Evolutionary conservation across 2,113 vertebrate genomes (phyloP), one percentile per base, ranked within the genome.

Genomic region (Probosciger aterrimus): DNA sequence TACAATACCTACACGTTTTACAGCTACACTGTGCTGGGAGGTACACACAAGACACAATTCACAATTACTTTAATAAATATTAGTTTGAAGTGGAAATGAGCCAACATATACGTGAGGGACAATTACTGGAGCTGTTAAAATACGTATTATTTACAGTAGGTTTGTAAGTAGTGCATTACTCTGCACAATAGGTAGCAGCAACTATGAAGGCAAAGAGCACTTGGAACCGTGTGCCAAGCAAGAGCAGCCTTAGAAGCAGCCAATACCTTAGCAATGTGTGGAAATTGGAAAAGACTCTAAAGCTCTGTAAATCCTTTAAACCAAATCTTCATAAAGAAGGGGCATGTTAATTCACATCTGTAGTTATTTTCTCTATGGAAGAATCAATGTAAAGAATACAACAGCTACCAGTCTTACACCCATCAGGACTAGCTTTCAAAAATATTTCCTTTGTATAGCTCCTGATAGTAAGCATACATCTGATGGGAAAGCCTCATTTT

Each of bases 11-110:
- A 44, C 68, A 75, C 4, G 0, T 89, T 96, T 95, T 94, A 93
- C 60, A 89, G 86, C 77, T 92, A 62, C 67, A 30, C 53, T 50
- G 52, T 94, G 37, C 81, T 57, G 79, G 25, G 41, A 92, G 65
- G 81, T 73, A 88, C 83, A 35, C 43, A 69, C 52, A 76, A 74
- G 65, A 76, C 73, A 84, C 80, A 91, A 93, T 85, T 84, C 94
- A 86, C 70, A 89, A 89, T 91, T 88, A 82, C 83, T 79, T 92
- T 79, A 92, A 92, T 94, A 96, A 93, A 94, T 91, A 93, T 10
- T 69, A 73, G 74, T 79, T 57, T 89, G 88, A 89, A 96, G 69
- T 46, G 83, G 86, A 86, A 96, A 90, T 0, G 7, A 96, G 62
- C 41, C 80, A 94, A 69, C 73, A 49, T 82, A 88, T 82, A 96